Conservation (phyloP, 1,140 invertebrate species). For the Orius insidiosus region DNA sequence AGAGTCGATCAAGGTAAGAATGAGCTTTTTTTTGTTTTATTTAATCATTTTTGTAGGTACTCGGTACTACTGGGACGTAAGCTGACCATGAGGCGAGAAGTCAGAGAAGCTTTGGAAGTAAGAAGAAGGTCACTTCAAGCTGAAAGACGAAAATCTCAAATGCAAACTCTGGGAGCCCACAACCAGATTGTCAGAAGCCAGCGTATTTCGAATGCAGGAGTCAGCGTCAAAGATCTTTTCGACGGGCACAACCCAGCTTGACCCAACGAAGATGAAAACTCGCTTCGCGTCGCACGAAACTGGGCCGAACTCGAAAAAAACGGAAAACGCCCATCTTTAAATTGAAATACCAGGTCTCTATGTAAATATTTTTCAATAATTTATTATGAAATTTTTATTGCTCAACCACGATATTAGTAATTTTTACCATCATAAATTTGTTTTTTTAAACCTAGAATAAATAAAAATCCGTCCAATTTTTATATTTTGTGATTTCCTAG, state of each 20-base stretch:
- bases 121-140: constrained; percentile 73
- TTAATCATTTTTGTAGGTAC: constrained; percentile 34
- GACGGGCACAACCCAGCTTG: constrained; percentile 22
- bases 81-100: constrained; percentile 62
- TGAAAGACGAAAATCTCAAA: constrained; percentile 63
- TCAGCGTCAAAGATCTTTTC: constrained; percentile 23
- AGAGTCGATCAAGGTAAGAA: constrained; percentile 16
- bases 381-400: no score
- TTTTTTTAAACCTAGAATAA: no score
- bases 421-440: no score
- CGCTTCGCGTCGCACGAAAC: constrained; percentile 17
- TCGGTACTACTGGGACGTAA: constrained; percentile 62
- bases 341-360: no score
- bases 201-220: constrained; percentile 20
- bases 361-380: no score
- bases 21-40: neutral
- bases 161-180: constrained; percentile 73
- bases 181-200: constrained; percentile 44
- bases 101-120: constrained; percentile 65
- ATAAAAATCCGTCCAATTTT: no score
- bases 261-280: constrained; percentile 18
- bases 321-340: constrained; percentile 4
- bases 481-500: no score
- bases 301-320: constrained; percentile 21
- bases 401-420: no score